phyloP scores from a whole-genome alignment of 2,113 vertebrate genomes.

The Lutjanus erythropterus region DNA sequence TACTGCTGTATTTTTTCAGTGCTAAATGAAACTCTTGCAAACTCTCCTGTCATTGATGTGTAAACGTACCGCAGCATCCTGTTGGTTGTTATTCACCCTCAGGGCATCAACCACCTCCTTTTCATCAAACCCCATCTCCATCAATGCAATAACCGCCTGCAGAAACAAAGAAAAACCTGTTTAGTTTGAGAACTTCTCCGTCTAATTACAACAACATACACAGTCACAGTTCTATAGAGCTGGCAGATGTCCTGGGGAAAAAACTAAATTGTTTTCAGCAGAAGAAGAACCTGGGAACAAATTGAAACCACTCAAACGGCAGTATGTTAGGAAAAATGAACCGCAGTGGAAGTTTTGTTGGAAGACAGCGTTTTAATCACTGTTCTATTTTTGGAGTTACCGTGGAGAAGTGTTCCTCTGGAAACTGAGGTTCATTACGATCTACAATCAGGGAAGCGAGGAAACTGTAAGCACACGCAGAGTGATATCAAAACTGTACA shows the following conservation, averaged over 20 bases:
- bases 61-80: constrained; percentile 93
- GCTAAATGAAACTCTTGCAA: neutral
- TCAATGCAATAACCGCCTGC: constrained; percentile 94
- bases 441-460: neutral
- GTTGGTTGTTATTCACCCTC: constrained; percentile 97
- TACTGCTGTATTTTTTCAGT: neutral
- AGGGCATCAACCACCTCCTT: constrained; percentile 96
- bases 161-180: constrained; percentile 1
- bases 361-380: neutral
- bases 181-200: neutral
- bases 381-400: constrained; percentile 13
- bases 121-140: constrained; percentile 99
- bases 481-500: neutral
- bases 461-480: neutral
- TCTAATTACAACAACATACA: neutral
- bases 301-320: neutral
- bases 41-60: neutral
- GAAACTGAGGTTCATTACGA: constrained; percentile 1
- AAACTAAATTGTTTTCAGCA: neutral
- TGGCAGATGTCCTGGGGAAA: neutral
- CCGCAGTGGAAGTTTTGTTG: neutral
- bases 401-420: neutral
- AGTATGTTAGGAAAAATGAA: neutral
- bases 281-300: neutral
- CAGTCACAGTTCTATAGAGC: neutral